These are phyloP conservation scores for Clarias platycephalus DNA, from an alignment of 2,797 vertebrate species.

Conservation along the genomic window DNA sequence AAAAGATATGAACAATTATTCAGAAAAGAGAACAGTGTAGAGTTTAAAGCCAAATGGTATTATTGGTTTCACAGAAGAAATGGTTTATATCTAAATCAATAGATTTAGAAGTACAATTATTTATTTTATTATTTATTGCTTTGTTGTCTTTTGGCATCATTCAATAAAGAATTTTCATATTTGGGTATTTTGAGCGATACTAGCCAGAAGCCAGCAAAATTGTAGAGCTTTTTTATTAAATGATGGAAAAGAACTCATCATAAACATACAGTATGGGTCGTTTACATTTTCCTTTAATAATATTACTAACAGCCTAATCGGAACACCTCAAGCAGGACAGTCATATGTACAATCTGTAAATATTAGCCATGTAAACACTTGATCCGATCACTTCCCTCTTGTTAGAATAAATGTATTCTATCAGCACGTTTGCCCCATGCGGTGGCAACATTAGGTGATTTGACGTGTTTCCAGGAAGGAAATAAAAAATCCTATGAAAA, in stretches of 20 bases:
- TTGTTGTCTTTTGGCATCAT: not conserved
- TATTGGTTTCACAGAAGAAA: too few species aligned
- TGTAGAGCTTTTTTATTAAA: not conserved
- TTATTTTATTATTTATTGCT: not conserved
- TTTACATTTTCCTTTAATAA: too few species aligned
- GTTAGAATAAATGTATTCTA: too few species aligned
- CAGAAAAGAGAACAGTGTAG: not conserved
- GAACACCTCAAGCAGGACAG: too few species aligned
- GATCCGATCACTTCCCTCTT: too few species aligned
- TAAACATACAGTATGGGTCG: not conserved
- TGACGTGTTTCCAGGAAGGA: too few species aligned
- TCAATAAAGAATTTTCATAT: not conserved
- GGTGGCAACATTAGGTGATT: too few species aligned
- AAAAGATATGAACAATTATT: not conserved
- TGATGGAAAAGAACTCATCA: not conserved
- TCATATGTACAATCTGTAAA: too few species aligned
- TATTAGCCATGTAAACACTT: too few species aligned
- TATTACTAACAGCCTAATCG: too few species aligned
- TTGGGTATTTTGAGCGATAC: not conserved
- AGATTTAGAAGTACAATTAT: not conserved
- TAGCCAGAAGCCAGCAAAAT: not conserved
- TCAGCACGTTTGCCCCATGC: too few species aligned
- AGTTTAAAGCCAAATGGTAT: constrained; percentile 17
- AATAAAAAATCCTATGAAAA: too few species aligned
- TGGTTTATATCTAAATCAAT: not conserved